phyloP scores from a whole-genome alignment of 1,140 invertebrate species.

The Cyclargus thomasi region DNA sequence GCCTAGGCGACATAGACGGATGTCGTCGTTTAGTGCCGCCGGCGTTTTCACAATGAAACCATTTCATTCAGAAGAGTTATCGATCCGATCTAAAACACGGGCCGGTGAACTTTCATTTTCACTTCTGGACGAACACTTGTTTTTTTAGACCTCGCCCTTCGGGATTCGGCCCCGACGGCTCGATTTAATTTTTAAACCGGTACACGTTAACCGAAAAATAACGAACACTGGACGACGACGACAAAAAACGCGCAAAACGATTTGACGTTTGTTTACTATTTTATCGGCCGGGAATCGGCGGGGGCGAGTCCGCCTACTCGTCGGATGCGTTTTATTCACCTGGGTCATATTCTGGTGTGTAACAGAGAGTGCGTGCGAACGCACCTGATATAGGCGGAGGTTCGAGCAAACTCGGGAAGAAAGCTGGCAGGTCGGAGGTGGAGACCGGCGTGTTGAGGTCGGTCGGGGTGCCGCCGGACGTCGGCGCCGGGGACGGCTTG shows the following conservation, averaged over 20 bases:
- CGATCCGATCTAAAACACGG: conserved; percentile 47
- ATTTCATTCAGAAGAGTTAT: conserved; percentile 51
- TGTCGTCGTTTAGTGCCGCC: conserved; percentile 13
- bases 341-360: conserved; percentile 26
- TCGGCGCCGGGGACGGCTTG: conserved; percentile 85
- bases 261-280: conserved; percentile 63
- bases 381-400: conserved; percentile 91
- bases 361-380: conserved; percentile 33
- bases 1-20: not conserved
- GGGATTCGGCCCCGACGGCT: not conserved
- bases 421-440: conserved; percentile 65
- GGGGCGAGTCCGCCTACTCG: conserved; percentile 44
- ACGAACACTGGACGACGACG: conserved; percentile 19
- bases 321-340: not conserved
- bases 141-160: conserved; percentile 26
- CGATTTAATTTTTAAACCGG: not conserved
- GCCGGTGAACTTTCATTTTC: conserved; percentile 60
- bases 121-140: conserved; percentile 38
- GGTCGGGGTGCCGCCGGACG: conserved; percentile 73
- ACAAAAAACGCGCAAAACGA: conserved; percentile 26
- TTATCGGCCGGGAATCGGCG: conserved; percentile 45
- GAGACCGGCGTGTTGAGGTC: conserved; percentile 69
- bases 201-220: conserved; percentile 2
- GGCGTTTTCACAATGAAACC: conserved; percentile 38
- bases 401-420: conserved; percentile 80